Evolutionary conservation across 1,140 invertebrate genomes (phyloP).

Genomic region (Atta cephalotes): DNA sequence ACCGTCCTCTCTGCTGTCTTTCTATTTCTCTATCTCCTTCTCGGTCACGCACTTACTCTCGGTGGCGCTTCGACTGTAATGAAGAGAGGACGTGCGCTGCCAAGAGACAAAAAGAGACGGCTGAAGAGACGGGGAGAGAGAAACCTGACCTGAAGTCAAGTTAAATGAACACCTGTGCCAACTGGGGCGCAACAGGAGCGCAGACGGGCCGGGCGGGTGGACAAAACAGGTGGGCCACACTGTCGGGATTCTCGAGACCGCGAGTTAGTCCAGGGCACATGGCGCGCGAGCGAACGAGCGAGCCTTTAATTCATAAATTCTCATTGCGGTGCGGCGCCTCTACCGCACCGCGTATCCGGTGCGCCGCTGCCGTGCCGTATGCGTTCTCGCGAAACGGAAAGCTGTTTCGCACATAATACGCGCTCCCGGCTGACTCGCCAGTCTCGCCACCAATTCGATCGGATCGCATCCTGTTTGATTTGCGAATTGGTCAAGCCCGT

Average conservation of each 20-base stretch:
- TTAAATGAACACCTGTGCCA: slow-evolving; percentile 81
- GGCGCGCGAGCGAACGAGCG: slow-evolving; percentile 38
- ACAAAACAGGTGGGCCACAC: slow-evolving; percentile 80
- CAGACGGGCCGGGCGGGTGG: slow-evolving; percentile 78
- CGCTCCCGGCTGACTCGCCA: not conserved
- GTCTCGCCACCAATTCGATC: slow-evolving; percentile 35
- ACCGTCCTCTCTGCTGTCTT: slow-evolving; percentile 1
- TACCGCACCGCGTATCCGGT: slow-evolving; percentile 53
- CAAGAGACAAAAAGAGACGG: slow-evolving; percentile 41
- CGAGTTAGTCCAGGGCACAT: slow-evolving; percentile 59
- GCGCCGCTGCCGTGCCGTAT: slow-evolving; percentile 3
- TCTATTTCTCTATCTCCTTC: not conserved
- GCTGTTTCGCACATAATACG: slow-evolving; percentile 14
- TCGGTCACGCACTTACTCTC: slow-evolving; percentile 55
- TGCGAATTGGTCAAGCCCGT: slow-evolving; percentile 49
- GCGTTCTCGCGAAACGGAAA: not conserved
- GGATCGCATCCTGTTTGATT: slow-evolving; percentile 43
- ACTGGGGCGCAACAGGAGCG: slow-evolving; percentile 80
- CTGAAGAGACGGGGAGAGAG: not conserved
- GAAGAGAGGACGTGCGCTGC: slow-evolving; percentile 59
- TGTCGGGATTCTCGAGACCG: slow-evolving; percentile 75
- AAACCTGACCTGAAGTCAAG: slow-evolving; percentile 62
- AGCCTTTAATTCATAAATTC: slow-evolving; percentile 73
- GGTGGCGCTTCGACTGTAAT: slow-evolving; percentile 71
- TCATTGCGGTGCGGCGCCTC: slow-evolving; percentile 46